These are phyloP conservation scores for Microplitis manilae DNA, from an alignment of 2,888 invertebrate species.

Conservation along the genomic window DNA sequence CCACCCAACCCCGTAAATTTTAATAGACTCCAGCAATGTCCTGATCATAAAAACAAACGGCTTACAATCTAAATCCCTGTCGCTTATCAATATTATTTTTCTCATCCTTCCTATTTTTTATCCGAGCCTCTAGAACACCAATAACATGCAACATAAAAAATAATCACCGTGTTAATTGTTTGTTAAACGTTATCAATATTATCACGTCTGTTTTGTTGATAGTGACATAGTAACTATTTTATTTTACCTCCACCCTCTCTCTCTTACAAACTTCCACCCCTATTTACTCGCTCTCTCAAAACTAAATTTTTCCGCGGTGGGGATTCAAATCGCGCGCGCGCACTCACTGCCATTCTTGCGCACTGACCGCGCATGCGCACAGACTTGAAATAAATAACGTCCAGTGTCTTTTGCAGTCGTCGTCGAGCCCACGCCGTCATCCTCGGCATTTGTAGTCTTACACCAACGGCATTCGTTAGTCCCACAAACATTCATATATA, in stretches of 20 bases:
- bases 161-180: not conserved
- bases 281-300: no score
- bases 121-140: not conserved
- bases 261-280: no score
- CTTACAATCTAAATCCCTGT: no score
- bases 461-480: slow-evolving; percentile 5
- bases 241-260: not conserved
- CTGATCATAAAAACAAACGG: no score
- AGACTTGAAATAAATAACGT: not conserved
- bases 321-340: no score
- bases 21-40: not conserved
- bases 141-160: not conserved
- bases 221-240: not conserved
- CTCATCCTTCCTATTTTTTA: not conserved
- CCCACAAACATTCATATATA: no score
- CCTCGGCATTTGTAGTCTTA: slow-evolving; percentile 25
- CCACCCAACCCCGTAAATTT: not conserved
- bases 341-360: not conserved
- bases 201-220: not conserved
- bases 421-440: slow-evolving; percentile 12
- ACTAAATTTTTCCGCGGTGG: no score
- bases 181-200: not conserved
- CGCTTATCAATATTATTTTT: not conserved
- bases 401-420: slow-evolving; percentile 15
- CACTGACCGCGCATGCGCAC: slow-evolving; percentile 31